Percentiles rank a stretch among this genome's conserved stretches.
Conservation (phyloP, 1,140 invertebrate species). For the Euborellia annulipes region DNA sequence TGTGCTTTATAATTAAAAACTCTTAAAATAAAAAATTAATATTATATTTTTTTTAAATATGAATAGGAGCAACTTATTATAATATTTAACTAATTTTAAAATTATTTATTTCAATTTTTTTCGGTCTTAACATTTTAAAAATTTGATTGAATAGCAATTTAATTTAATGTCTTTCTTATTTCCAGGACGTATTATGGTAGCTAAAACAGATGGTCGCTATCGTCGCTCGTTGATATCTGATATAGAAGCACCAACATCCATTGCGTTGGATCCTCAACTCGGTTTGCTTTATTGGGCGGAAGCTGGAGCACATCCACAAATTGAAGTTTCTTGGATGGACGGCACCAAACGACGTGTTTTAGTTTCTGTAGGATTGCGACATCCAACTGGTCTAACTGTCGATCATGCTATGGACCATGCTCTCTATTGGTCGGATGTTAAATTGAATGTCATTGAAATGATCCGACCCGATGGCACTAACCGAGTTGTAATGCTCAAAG, state of each 20-base stretch:
- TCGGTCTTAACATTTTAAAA: too few species aligned
- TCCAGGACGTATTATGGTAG: conserved; percentile 60
- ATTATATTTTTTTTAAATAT: too few species aligned
- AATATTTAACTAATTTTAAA: too few species aligned
- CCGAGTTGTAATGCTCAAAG: conserved; percentile 53
- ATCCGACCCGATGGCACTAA: conserved; percentile 71
- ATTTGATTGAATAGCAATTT: too few species aligned
- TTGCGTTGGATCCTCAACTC: conserved; percentile 72
- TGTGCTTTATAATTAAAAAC: too few species aligned
- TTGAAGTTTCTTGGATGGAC: conserved; percentile 91
- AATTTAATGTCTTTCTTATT: conserved; percentile 4
- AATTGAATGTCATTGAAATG: conserved; percentile 82
- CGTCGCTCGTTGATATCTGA: conserved; percentile 47
- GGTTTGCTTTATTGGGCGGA: conserved; percentile 85
- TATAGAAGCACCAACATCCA: conserved; percentile 65
- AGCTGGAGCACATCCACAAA: conserved; percentile 63
- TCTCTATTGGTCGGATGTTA: conserved; percentile 91
- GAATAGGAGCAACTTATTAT: too few species aligned
- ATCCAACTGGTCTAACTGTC: conserved; percentile 75
- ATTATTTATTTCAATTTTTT: too few species aligned
- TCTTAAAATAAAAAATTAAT: too few species aligned
- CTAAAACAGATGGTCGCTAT: conserved; percentile 80
- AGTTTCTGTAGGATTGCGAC: conserved; percentile 59
- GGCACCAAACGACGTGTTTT: conserved; percentile 68
- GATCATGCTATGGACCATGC: conserved; percentile 80